phyloP scores from a whole-genome alignment of 2,888 invertebrate genomes.

The Ophion slaviceki region DNA sequence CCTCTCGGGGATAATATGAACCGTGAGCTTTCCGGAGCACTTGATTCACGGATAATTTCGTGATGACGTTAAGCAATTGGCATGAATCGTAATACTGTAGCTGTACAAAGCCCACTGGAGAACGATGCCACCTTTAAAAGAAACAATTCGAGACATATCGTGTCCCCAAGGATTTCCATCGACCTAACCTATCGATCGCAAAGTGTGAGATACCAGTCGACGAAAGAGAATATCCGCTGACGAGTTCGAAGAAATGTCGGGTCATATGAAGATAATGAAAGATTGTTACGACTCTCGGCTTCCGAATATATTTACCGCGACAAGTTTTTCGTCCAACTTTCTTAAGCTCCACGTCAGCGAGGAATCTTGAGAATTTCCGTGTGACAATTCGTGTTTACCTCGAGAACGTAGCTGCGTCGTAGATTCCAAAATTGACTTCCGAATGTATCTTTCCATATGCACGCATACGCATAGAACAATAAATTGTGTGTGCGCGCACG shows the following conservation, averaged over 20 bases:
- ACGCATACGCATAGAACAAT: conserved; percentile 25
- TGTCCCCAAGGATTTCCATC: too few relatives aligned
- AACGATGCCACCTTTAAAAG: too few relatives aligned
- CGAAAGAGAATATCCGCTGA: background rate
- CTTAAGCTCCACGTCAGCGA: conserved; percentile 7
- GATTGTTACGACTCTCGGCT: background rate
- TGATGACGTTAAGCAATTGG: too few relatives aligned
- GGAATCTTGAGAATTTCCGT: background rate
- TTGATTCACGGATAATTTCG: too few relatives aligned
- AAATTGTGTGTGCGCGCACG: background rate
- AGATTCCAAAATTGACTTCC: conserved; percentile 45
- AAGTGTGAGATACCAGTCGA: too few relatives aligned
- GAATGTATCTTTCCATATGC: background rate
- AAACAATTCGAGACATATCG: too few relatives aligned
- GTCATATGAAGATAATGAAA: background rate
- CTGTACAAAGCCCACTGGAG: too few relatives aligned
- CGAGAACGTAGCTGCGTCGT: conserved; percentile 12
- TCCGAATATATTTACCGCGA: conserved; percentile 40
- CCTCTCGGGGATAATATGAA: too few relatives aligned
- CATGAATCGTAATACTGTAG: too few relatives aligned
- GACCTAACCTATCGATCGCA: too few relatives aligned
- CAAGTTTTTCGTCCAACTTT: background rate
- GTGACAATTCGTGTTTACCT: conserved; percentile 8
- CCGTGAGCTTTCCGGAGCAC: too few relatives aligned
- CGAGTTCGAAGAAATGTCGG: background rate